Evolutionary conservation across 1,140 invertebrate genomes (phyloP), one percentile per base, ranked within the genome.

Genomic region (Eupeodes corollae): DNA sequence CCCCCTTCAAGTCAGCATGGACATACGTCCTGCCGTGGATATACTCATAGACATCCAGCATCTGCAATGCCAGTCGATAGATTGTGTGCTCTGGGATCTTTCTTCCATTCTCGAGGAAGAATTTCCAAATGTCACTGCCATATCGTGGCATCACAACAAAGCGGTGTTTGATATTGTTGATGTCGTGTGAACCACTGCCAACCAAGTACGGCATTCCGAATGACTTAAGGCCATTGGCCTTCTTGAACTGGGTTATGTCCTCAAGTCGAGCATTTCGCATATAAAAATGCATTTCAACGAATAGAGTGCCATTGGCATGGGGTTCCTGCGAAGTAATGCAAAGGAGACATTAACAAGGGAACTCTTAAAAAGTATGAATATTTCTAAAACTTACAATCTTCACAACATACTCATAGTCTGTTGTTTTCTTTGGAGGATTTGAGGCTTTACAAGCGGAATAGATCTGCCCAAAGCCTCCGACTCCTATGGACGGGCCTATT

Each of bases 271-370:
- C 85, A 69, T 85, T 85, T 58, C 88, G 77, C 65, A 91, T 81
- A 66, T 95, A 96, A 71, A 95, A 95, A 72, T 93, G 83, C 75
- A 92, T 90, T 75, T 97, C 92, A 43, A 93, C 88, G 75, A 95
- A 97, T 1, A 97, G 68, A 12, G 92, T 91, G 2, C 92, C 92
- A 79, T 94, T 96, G 44, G 75, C 80, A 72, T 88, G 83, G 15
- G 91, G 91, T 75, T 95, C 91, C 86, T 92, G 58, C 35, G 70
- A 69, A 54, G 56, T 26, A 47, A 5, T 26, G 8, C 8, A 26
- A 26, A 26, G 21, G 8, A 5, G 21, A 26, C 21, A 26, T n/a
- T n/a, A n/a, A 26, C 21, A 26, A 26, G 40, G 6, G 16, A n/a
- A 42, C 15, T 9, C 15, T 41, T 13, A 16, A 21, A 42, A 16